Evolutionary conservation across 2,888 invertebrate genomes (phyloP), one percentile per base, ranked within the genome.

Genomic region (Philonicus albiceps): DNA sequence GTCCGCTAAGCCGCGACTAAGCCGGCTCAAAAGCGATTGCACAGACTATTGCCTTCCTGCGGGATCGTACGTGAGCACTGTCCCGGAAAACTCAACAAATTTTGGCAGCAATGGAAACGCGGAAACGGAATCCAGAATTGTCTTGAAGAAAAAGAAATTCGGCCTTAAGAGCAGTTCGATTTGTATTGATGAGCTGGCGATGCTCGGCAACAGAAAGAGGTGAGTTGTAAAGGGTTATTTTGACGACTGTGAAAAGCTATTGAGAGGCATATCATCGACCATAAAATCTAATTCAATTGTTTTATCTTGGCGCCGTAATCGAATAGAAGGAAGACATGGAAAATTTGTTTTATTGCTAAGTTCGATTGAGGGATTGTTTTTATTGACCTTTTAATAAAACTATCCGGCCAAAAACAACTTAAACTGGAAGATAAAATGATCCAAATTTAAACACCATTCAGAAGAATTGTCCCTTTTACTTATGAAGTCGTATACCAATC

Each of bases 181-280:
- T 55, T 87, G 86, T 87, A 84, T 87, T 22, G 87, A 87, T 86
- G 87, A 87, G 53, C 16, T 86, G 27, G 86, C 78, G 30, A 74
- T 53, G 7, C 64, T 85, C 22, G 74, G 49, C 2, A 73, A 16
- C 37, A 34, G 73, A 40, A 87, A 87, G 72, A 43, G 73, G 87
- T 87, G 84, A 86, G 87, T 31, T 43, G 40, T 3, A 16, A 43
- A 43, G 40, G 40, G 40, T 3, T 43, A 13, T 13, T 16, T 43
- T 43, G 16, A 16, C 40, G 16, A 43, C 16, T 11, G 40, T 43
- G 16, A 11, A 37, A 37, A 43, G 40, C 40, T 16, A 11, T 43
- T 11, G 16, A 43, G 16, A 13, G 16, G 40, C 40, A 13, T 43
- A 43, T 43, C 40, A 43, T 2, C 40, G 16, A 13, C 13, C 11